Base-by-base conservation (phyloP, 2,113 vertebrate species). In the Trematomus loennbergii region DNA sequence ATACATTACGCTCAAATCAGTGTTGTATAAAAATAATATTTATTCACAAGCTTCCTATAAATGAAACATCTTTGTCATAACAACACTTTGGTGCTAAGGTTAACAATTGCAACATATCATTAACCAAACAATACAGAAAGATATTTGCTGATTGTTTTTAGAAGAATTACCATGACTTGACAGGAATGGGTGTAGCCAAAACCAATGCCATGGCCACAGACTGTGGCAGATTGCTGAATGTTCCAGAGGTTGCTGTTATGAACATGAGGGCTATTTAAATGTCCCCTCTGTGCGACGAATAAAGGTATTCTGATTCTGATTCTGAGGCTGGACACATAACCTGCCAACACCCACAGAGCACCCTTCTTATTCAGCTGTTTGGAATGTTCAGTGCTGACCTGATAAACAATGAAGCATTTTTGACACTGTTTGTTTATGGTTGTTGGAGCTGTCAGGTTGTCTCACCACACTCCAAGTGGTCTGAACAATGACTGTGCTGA, bases 401-500 rank as follows among this genome's bases (percentile, higher is more conserved):
- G 63, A 88, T 84, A 83, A 87, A 84, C 92, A 85, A 95, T 89
- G 91, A 95, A 86, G 86, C 81, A 89, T 90, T 93, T 90, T 93
- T 29, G 29, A 92, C 88, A 49, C 79, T 91, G 83, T 95, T 95
- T 94, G 86, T 94, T 93, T 94, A 84, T 93, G 91, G 88, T 90
- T 15, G 54, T 85, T 86, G 90, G 93, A 90, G 72, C 94, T 94
- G 93, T 95, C 95, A 64, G 90, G 83, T 94, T 95, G 83, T 93
- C 92, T 95, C 80, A 94, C 76, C 86, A 89, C 89, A 77, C 93
- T 91, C 77, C 90, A 94, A 93, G 84, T 91, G 89, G 58, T 90
- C 58, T 20, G 91, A 92, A 93, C 95, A 95, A 95, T 91, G 80
- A 76, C 90, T 83, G 63, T 91, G 90, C 94, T 96, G 94, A 96